phyloP scores from a whole-genome alignment of 2,888 invertebrate species.

The Drosophila meridiana region DNA sequence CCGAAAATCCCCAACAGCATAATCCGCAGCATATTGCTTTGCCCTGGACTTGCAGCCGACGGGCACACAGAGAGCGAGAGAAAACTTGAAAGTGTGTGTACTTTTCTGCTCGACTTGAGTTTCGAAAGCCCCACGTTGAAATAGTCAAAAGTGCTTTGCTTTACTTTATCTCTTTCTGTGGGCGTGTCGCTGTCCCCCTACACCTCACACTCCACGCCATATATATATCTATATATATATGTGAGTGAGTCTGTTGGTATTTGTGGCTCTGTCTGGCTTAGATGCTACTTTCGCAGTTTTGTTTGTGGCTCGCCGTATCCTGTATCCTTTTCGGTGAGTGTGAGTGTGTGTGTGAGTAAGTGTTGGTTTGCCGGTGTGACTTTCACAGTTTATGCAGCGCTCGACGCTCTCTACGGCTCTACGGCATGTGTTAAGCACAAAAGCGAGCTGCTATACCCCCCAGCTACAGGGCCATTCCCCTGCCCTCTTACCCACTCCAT shows the following conservation, averaged over 20 bases:
- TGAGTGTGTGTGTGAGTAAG: constrained; percentile 27
- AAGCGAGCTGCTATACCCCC: constrained; percentile 34
- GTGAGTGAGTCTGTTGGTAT: constrained; percentile 43
- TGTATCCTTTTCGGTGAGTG: constrained; percentile 50
- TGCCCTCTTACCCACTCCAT: background rate
- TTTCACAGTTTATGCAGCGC: constrained; percentile 74
- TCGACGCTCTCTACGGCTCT: constrained; percentile 29
- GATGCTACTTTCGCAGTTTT: constrained; percentile 77
- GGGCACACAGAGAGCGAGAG: constrained; percentile 4
- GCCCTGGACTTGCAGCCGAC: constrained; percentile 49
- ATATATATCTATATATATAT: background rate
- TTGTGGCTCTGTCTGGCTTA: constrained; percentile 75
- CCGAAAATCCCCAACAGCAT: constrained; percentile 75
- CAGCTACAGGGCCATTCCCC: background rate
- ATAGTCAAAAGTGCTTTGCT: constrained; percentile 78
- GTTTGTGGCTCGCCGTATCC: constrained; percentile 76
- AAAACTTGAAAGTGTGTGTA: constrained; percentile 73
- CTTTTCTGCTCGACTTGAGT: constrained; percentile 80
- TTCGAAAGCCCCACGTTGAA: constrained; percentile 72
- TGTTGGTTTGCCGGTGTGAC: constrained; percentile 71
- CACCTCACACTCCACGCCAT: background rate
- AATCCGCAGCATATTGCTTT: constrained; percentile 79
- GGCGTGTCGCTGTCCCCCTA: constrained; percentile 45
- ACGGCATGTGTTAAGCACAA: constrained; percentile 70
- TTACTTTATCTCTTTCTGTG: constrained; percentile 71